phyloP scores from a whole-genome alignment of 2,888 invertebrate genomes.

The Amiota communis region DNA sequence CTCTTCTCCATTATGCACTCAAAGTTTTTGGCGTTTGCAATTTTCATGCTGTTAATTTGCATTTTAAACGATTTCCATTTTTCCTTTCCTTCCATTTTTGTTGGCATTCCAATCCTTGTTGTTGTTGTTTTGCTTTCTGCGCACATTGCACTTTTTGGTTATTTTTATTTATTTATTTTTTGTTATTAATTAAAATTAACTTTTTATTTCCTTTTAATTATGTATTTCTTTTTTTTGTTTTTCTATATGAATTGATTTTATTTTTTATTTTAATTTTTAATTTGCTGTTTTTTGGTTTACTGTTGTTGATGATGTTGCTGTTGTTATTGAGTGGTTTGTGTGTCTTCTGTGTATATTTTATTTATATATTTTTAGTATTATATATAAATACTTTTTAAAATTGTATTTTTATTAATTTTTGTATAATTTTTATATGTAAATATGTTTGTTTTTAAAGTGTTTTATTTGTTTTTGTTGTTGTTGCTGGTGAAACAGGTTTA shows the following conservation, averaged over 20 bases:
- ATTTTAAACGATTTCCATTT: slow-evolving; percentile 57
- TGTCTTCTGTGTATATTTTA: slow-evolving; percentile 31
- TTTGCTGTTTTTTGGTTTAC: slow-evolving; percentile 34
- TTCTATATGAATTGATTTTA: slow-evolving; percentile 56
- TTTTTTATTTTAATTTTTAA: slow-evolving; percentile 36
- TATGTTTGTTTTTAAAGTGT: too few relatives aligned
- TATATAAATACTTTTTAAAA: too few relatives aligned
- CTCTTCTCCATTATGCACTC: slow-evolving; percentile 43
- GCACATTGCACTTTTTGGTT: slow-evolving; percentile 60
- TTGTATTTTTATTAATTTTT: too few relatives aligned
- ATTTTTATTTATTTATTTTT: slow-evolving; percentile 18
- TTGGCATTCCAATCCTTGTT: not conserved
- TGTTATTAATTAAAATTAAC: slow-evolving; percentile 28
- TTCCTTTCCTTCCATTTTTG: not conserved
- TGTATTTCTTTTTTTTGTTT: slow-evolving; percentile 35
- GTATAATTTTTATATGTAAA: too few relatives aligned
- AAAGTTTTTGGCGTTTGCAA: slow-evolving; percentile 37
- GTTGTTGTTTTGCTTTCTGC: slow-evolving; percentile 48
- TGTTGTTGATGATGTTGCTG: slow-evolving; percentile 33
- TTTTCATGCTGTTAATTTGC: slow-evolving; percentile 57
- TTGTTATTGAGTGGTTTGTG: slow-evolving; percentile 41
- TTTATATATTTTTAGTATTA: too few relatives aligned
- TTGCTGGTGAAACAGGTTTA: slow-evolving; percentile 33
- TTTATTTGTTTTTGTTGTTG: slow-evolving; percentile 49
- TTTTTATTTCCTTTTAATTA: slow-evolving; percentile 43